Percentiles rank a stretch among this genome's conserved stretches.
Conservation (phyloP, 92 coral and sea anemone species). For the Plumapathes pennacea region DNA sequence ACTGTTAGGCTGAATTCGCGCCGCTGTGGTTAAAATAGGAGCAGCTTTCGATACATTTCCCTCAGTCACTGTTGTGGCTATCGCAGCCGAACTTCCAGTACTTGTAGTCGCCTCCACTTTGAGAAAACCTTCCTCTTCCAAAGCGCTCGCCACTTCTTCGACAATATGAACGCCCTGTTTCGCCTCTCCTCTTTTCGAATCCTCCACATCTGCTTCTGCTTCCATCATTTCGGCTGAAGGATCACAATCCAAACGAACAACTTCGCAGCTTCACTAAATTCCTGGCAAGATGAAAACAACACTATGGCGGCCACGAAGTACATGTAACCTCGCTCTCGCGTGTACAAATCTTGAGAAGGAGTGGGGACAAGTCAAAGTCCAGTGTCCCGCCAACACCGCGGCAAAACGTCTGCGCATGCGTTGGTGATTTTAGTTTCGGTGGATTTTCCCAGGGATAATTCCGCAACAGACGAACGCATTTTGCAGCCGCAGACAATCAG, state of each 20-base stretch:
- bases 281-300: slow-evolving; percentile 1
- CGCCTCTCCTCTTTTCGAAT: slow-evolving; percentile 19
- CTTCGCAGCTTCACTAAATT: too few species aligned
- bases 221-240: slow-evolving; percentile 22
- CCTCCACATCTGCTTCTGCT: slow-evolving; percentile 10
- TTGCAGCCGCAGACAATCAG: too few species aligned
- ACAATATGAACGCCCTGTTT: slow-evolving; percentile 59
- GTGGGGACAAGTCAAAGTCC: slow-evolving; percentile 21
- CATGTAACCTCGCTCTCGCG: slow-evolving; percentile 50
- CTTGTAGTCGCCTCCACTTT: slow-evolving; percentile 61
- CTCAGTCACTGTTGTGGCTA: slow-evolving; percentile 12
- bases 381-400: too few species aligned
- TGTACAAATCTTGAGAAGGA: neutral
- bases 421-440: too few species aligned
- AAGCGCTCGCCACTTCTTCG: slow-evolving; percentile 92
- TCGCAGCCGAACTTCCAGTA: slow-evolving; percentile 21
- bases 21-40: too few species aligned
- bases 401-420: too few species aligned
- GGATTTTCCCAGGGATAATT: too few species aligned
- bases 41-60: slow-evolving; percentile 9
- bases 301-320: slow-evolving; percentile 29
- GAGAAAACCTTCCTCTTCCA: slow-evolving; percentile 77
- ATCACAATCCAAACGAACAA: neutral
- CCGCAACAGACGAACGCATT: too few species aligned
- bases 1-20: slow-evolving; percentile 47